Evolutionary conservation across 2,113 vertebrate species (phyloP).

Genomic region (Phyllostomus discolor): DNA sequence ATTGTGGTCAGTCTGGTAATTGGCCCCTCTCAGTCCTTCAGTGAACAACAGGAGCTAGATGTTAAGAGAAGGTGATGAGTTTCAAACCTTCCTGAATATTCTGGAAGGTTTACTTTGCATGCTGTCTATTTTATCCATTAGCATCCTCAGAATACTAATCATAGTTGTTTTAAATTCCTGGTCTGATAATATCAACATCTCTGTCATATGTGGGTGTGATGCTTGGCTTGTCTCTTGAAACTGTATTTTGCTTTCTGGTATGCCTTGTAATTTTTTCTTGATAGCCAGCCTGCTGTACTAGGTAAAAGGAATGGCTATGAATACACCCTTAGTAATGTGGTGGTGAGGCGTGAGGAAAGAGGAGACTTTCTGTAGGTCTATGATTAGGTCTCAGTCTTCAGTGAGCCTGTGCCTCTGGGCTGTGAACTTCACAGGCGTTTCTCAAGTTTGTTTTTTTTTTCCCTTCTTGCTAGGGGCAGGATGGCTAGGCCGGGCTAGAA

Average conservation of each 20-base stretch:
- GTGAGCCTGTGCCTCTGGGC: background rate
- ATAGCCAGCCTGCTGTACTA: background rate
- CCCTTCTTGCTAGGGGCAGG: background rate
- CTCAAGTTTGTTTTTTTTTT: background rate
- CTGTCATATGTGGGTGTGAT: background rate
- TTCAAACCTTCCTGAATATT: background rate
- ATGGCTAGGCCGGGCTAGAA: background rate
- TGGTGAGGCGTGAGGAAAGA: background rate
- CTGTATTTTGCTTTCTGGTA: background rate
- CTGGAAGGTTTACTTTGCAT: background rate
- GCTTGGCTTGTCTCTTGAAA: background rate
- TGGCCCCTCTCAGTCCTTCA: background rate
- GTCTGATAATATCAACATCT: background rate
- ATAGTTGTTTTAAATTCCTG: background rate
- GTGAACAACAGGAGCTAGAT: background rate
- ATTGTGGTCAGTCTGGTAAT: background rate
- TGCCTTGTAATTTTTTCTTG: background rate
- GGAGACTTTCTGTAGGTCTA: rapidly evolving
- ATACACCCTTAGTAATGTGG: background rate
- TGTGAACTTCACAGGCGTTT: background rate
- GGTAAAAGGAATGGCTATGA: background rate
- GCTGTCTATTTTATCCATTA: background rate
- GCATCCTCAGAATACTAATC: background rate
- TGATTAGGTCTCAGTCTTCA: background rate
- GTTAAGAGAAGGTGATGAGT: background rate